Percentiles rank a stretch among this genome's conserved stretches.
Evolutionary conservation across 2,797 vertebrate species (phyloP).

Genomic region (Lutjanus argentimaculatus): DNA sequence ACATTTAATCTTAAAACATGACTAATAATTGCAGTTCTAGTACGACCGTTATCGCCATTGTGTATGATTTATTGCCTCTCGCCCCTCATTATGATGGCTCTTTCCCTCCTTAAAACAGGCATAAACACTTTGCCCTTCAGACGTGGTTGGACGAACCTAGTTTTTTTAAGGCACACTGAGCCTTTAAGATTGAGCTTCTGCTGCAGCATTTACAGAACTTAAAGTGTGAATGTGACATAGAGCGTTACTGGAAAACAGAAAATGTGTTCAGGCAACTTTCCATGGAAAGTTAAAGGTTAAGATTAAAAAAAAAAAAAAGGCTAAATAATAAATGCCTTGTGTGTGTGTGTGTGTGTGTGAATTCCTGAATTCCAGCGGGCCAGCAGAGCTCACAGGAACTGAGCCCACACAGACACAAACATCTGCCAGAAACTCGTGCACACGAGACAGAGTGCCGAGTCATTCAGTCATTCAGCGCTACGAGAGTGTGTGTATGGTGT

Average conservation of each 20-base stretch:
- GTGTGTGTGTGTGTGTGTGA: conserved; percentile 34
- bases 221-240: conserved; percentile 11
- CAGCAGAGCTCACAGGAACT: conserved; percentile 72
- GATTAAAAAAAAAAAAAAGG: conserved; percentile 19
- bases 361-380: conserved; percentile 73
- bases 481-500: conserved; percentile 16
- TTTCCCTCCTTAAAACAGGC: background rate
- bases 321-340: conserved; percentile 62
- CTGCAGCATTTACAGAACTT: conserved; percentile 1
- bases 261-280: conserved; percentile 46
- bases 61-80: background rate
- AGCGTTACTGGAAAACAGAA: conserved; percentile 37
- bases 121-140: conserved; percentile 10
- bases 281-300: conserved; percentile 46
- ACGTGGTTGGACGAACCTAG: background rate
- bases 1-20: no score
- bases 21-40: no score
- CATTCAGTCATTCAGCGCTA: conserved; percentile 41
- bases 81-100: background rate
- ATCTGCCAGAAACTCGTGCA: conserved; percentile 63
- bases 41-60: background rate
- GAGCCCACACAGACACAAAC: conserved; percentile 76
- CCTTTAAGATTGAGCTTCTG: background rate
- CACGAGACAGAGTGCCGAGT: conserved; percentile 60
- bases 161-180: conserved; percentile 18